Conservation (phyloP, 2,113 vertebrate species). For the Delphinapterus leucas region DNA sequence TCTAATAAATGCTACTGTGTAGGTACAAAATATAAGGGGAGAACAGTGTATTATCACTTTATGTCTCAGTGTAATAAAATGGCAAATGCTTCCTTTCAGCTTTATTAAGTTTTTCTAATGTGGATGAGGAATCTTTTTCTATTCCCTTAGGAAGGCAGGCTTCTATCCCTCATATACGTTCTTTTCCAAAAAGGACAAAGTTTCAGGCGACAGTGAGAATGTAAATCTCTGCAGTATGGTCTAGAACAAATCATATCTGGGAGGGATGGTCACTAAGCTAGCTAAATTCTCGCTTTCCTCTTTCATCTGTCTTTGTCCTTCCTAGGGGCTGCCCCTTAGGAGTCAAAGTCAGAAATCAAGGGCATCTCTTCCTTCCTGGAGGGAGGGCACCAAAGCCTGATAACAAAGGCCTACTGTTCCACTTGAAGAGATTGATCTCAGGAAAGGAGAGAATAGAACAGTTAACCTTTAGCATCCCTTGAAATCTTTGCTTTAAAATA, state of each 20-base stretch:
- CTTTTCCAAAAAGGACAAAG: neutral
- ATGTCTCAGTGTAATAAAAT: neutral
- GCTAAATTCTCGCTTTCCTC: neutral
- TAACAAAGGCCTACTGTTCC: neutral
- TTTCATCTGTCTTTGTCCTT: neutral
- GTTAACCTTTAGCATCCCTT: neutral
- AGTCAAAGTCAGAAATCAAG: neutral
- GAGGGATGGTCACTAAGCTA: neutral
- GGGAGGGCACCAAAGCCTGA: neutral
- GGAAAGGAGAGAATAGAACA: neutral
- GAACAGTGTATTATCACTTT: neutral
- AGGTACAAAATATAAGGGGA: neutral
- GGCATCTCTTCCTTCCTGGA: neutral
- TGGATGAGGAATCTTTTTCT: neutral
- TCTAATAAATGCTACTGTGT: neutral
- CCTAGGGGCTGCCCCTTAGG: neutral
- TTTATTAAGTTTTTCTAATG: neutral
- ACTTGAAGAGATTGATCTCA: neutral
- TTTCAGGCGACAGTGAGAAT: neutral
- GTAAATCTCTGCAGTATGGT: neutral
- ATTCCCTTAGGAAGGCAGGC: neutral
- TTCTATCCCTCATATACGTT: neutral
- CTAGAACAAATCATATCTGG: neutral
- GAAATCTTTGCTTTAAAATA: constrained; percentile 2
- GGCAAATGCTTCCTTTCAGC: neutral